Evolutionary conservation across 2,888 invertebrate species (phyloP).

Genomic region (Baronia brevicornis): DNA sequence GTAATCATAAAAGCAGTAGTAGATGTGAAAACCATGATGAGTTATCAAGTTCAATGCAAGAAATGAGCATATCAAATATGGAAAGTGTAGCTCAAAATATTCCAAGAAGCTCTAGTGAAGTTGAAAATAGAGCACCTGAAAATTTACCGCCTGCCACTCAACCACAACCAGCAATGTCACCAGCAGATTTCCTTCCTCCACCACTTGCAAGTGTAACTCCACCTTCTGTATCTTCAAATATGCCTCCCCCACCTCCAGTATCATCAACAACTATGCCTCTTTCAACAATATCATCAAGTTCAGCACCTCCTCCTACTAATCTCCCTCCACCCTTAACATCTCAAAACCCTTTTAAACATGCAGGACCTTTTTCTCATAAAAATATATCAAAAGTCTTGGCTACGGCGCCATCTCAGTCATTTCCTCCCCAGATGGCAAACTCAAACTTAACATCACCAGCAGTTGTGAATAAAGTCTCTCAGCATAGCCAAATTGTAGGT

Average conservation of each 20-base stretch:
- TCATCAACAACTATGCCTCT: slow-evolving; percentile 14
- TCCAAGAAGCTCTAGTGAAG: slow-evolving; percentile 19
- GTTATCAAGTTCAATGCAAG: slow-evolving; percentile 46
- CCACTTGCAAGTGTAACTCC: slow-evolving; percentile 7
- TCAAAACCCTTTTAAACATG: slow-evolving; percentile 62
- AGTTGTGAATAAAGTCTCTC: slow-evolving; percentile 45
- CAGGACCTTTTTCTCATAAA: slow-evolving; percentile 67
- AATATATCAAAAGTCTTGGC: slow-evolving; percentile 34
- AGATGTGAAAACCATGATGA: slow-evolving; percentile 46
- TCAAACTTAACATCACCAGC: slow-evolving; percentile 50
- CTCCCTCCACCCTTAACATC: slow-evolving; percentile 36
- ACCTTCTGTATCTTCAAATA: slow-evolving; percentile 6
- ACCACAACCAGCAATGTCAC: slow-evolving; percentile 15
- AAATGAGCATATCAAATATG: slow-evolving; percentile 50
- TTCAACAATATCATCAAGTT: slow-evolving; percentile 19
- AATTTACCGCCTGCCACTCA: slow-evolving; percentile 15
- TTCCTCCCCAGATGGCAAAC: slow-evolving; percentile 40
- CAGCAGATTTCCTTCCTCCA: slow-evolving; percentile 19
- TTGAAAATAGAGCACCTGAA: slow-evolving; percentile 24
- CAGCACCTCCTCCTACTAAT: slow-evolving; percentile 32
- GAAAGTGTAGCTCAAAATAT: slow-evolving; percentile 34
- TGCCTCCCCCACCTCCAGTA: slow-evolving; percentile 12
- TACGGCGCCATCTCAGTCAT: slow-evolving; percentile 31
- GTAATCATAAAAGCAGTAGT: slow-evolving; percentile 29
- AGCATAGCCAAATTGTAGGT: slow-evolving; percentile 47